phyloP scores from a whole-genome alignment of 2,888 invertebrate genomes.

The Eretmocerus hayati region DNA sequence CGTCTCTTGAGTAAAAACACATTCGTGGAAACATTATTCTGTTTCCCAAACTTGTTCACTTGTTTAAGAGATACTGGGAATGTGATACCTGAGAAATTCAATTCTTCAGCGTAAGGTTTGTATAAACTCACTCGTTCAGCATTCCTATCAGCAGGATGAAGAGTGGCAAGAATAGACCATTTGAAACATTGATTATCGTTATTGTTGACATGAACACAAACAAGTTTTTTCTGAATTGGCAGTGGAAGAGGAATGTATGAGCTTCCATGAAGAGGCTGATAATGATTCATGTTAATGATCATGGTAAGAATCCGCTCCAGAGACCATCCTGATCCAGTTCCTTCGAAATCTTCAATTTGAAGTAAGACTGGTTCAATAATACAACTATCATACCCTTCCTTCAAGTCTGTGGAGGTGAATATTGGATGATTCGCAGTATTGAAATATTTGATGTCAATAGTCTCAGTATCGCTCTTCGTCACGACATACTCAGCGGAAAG shows the following conservation, averaged over 20 bases:
- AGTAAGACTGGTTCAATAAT: slow-evolving; percentile 20
- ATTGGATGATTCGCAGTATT: slow-evolving; percentile 25
- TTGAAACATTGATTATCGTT: background rate
- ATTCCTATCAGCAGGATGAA: slow-evolving; percentile 13
- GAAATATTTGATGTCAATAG: slow-evolving; percentile 26
- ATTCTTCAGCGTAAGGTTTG: slow-evolving; percentile 7
- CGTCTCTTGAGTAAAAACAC: slow-evolving; percentile 5
- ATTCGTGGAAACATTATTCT: slow-evolving; percentile 22
- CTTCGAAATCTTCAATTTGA: slow-evolving; percentile 28
- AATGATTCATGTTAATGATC: slow-evolving; percentile 28
- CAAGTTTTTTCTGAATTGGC: background rate
- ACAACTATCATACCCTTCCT: slow-evolving; percentile 24
- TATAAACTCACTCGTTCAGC: slow-evolving; percentile 16
- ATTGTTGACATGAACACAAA: slow-evolving; percentile 19
- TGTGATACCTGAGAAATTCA: slow-evolving; percentile 23
- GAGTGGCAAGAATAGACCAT: slow-evolving; percentile 21
- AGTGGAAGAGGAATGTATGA: slow-evolving; percentile 24
- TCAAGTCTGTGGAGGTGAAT: slow-evolving; percentile 23
- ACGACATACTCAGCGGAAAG: slow-evolving; percentile 24
- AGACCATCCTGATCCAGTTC: slow-evolving; percentile 26
- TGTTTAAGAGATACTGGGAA: slow-evolving; percentile 22
- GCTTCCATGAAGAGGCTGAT: slow-evolving; percentile 24
- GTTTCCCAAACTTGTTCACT: slow-evolving; percentile 22
- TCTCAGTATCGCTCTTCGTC: slow-evolving; percentile 16
- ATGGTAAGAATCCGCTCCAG: slow-evolving; percentile 23